A percentile compares a stretch with the other conserved stretches of the same genome.
These are phyloP conservation scores for Drosophila erecta DNA, from an alignment of 1,140 invertebrate species.

Conservation along the genomic window DNA sequence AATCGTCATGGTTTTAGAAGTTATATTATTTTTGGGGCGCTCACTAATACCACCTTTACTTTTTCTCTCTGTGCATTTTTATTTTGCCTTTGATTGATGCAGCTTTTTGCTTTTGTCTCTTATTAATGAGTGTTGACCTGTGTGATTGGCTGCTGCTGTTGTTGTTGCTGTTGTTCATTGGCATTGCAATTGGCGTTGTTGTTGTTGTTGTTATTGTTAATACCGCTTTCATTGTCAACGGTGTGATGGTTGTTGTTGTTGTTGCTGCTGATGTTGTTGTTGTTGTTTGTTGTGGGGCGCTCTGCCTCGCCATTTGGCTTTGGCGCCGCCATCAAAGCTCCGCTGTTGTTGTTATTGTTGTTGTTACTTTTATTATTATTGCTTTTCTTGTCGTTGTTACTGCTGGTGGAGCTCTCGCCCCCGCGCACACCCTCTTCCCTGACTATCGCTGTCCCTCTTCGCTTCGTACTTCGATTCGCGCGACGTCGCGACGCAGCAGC, in stretches of 20 bases:
- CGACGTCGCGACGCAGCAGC: conserved; percentile 5
- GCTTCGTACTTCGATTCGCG: conserved; percentile 8
- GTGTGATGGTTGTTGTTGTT: conserved; percentile 36
- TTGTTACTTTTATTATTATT: conserved; percentile 10
- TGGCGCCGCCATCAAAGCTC: conserved; percentile 66
- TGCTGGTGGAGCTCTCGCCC: conserved; percentile 27
- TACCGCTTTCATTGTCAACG: conserved; percentile 55
- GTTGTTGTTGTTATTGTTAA: conserved; percentile 25
- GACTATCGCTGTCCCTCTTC: not conserved
- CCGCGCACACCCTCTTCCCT: conserved; percentile 2
- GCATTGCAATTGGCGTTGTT: conserved; percentile 14
- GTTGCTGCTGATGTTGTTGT: conserved; percentile 12
- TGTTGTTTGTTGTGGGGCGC: conserved; percentile 45
- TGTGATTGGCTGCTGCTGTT: conserved; percentile 39
- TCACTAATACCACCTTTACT: not conserved
- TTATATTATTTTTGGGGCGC: not conserved
- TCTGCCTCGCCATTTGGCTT: conserved; percentile 53
- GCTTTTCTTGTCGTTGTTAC: not conserved
- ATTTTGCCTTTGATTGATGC: conserved; percentile 20
- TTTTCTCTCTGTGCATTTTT: conserved; percentile 26
- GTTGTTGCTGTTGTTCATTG: conserved; percentile 31
- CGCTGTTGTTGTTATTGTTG: not conserved
- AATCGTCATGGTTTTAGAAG: too few relatives aligned
- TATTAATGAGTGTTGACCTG: conserved; percentile 57
- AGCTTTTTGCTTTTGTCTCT: conserved; percentile 14